Evolutionary conservation across 2,888 invertebrate species (phyloP).

Genomic region (Panzeria rudis): DNA sequence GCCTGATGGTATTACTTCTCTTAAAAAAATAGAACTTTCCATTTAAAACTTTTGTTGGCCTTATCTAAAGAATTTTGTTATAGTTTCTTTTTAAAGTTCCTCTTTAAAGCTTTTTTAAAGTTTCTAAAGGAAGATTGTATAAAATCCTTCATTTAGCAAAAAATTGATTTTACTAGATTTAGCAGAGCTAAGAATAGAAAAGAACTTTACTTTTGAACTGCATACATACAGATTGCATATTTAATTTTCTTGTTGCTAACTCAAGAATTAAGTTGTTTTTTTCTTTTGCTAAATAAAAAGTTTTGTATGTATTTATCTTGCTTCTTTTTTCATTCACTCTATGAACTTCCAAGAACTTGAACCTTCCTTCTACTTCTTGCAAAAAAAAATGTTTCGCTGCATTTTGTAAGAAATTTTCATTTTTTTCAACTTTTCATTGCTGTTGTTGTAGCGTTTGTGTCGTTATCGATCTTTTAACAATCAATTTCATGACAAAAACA

Average conservation of each 20-base stretch:
- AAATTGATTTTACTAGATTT: neutral
- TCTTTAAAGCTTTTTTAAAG: too few species aligned
- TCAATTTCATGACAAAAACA: conserved; percentile 72
- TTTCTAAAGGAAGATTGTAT: too few species aligned
- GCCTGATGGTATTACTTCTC: too few species aligned
- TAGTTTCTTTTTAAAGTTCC: too few species aligned
- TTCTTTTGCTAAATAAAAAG: neutral
- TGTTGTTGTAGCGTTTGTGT: conserved; percentile 52
- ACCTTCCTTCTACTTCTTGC: conserved; percentile 41
- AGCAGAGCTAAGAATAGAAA: neutral
- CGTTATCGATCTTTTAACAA: conserved; percentile 72
- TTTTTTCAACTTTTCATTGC: neutral
- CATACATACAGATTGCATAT: neutral
- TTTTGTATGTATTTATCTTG: neutral
- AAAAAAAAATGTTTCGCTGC: neutral
- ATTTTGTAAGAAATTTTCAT: conserved; percentile 39
- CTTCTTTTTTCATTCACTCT: neutral
- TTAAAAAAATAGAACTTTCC: too few species aligned
- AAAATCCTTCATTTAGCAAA: too few species aligned
- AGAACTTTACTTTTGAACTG: neutral
- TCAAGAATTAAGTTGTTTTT: neutral
- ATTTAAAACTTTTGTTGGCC: too few species aligned
- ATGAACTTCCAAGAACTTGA: conserved; percentile 65
- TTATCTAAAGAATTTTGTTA: too few species aligned
- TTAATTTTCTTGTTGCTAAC: conserved; percentile 7